Conservation (phyloP, 2,113 vertebrate genomes). For the Melanerpes formicivorus region DNA sequence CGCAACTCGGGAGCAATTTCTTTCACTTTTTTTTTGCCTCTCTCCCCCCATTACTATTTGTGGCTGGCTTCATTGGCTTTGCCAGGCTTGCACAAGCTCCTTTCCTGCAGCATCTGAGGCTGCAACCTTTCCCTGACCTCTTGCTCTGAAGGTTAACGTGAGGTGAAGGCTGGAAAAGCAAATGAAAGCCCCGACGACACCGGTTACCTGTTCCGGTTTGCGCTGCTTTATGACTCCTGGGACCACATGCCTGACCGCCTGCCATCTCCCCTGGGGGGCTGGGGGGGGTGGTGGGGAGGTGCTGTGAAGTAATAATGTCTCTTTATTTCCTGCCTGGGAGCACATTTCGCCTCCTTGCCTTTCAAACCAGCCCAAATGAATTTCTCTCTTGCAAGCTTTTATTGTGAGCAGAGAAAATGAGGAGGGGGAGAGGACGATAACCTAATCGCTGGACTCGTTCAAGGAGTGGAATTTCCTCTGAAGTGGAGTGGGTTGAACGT, state of each 20-base stretch:
- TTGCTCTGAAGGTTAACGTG: slow-evolving; percentile 29
- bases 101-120: background rate
- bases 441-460: slow-evolving; percentile 23
- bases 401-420: slow-evolving; percentile 9
- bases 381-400: slow-evolving; percentile 18
- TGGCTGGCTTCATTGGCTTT: background rate
- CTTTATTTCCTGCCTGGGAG: slow-evolving; percentile 61
- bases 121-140: slow-evolving; percentile 56
- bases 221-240: slow-evolving; percentile 28
- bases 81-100: background rate
- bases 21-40: background rate
- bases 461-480: slow-evolving; percentile 48
- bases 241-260: slow-evolving; percentile 23
- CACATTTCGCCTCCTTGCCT: background rate
- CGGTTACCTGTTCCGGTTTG: slow-evolving; percentile 61
- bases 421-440: slow-evolving; percentile 44
- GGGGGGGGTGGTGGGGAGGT: background rate
- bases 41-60: background rate
- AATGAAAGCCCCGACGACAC: slow-evolving; percentile 50
- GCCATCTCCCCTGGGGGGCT: slow-evolving; percentile 1
- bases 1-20: background rate
- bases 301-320: background rate
- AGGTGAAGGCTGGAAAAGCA: slow-evolving; percentile 58
- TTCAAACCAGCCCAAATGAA: slow-evolving; percentile 27
- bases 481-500: background rate